Evolutionary conservation across 2,888 invertebrate species (phyloP).

Genomic region (Drosophila recens): DNA sequence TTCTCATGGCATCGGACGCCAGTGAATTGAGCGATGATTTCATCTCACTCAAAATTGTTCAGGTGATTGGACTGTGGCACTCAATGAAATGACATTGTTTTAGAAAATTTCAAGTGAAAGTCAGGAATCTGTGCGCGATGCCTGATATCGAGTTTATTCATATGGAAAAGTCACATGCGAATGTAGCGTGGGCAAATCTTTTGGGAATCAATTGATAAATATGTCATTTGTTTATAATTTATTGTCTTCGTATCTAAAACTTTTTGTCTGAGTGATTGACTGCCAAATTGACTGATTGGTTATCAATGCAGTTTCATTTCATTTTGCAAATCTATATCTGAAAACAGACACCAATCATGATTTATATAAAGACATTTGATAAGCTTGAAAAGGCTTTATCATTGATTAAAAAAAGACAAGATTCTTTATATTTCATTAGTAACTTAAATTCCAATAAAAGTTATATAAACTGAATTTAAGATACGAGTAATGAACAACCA

Average conservation of each 20-base stretch:
- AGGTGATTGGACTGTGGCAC: too few relatives aligned
- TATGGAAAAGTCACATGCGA: not conserved
- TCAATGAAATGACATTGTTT: too few relatives aligned
- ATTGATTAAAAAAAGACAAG: not conserved
- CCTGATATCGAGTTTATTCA: too few relatives aligned
- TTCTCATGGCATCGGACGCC: too few relatives aligned
- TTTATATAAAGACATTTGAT: not conserved
- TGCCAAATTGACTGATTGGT: slow-evolving; percentile 9
- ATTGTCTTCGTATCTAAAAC: slow-evolving; percentile 10
- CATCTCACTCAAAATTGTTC: too few relatives aligned
- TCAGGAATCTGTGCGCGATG: too few relatives aligned
- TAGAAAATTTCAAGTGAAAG: too few relatives aligned
- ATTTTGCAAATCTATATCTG: not conserved
- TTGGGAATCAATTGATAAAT: slow-evolving; percentile 13
- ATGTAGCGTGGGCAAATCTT: not conserved
- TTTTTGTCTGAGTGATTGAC: slow-evolving; percentile 5
- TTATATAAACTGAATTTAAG: not conserved
- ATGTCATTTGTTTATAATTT: slow-evolving; percentile 15
- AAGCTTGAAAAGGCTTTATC: not conserved
- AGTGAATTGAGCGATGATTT: too few relatives aligned
- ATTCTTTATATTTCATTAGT: not conserved
- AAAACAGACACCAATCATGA: not conserved
- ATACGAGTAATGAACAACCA: slow-evolving; percentile 18
- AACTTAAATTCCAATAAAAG: not conserved
- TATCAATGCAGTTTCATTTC: not conserved